Conservation (phyloP, 2,797 vertebrate genomes). For the Ctenochaetus hawaiiensis region DNA sequence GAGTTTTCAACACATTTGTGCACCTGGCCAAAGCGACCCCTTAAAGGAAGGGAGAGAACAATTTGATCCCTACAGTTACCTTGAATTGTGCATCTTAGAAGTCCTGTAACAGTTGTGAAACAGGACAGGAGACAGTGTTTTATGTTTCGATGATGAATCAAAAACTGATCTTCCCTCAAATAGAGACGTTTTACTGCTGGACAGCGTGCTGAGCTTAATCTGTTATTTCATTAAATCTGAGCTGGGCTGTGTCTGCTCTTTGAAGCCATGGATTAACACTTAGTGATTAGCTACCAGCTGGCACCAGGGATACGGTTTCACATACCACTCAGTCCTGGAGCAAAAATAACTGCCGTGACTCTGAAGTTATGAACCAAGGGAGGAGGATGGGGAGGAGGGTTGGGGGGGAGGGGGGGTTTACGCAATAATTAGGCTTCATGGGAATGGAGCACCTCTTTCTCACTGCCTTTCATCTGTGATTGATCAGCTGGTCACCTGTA, state of each 20-base stretch:
- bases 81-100: conserved; percentile 1
- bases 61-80: background rate
- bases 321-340: conserved; percentile 76
- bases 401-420: conserved; percentile 42
- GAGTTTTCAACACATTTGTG: conserved; percentile 97
- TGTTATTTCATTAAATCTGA: conserved; percentile 80
- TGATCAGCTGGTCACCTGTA: conserved; percentile 41
- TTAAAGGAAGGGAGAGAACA: conserved; percentile 62
- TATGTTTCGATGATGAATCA: conserved; percentile 50
- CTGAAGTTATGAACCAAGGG: conserved; percentile 81
- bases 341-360: conserved; percentile 87
- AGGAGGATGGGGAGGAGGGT: background rate
- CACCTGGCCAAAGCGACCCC: conserved; percentile 97
- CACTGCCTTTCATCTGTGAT: conserved; percentile 51
- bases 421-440: conserved; percentile 57
- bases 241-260: conserved; percentile 75
- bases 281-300: conserved; percentile 87
- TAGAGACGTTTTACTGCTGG: conserved; percentile 42
- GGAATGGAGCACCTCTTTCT: conserved; percentile 56
- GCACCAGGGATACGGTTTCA: conserved; percentile 83
- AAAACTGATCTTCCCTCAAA: conserved; percentile 56
- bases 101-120: conserved; percentile 5
- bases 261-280: conserved; percentile 86
- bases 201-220: conserved; percentile 50
- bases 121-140: conserved; percentile 1